phyloP scores from a whole-genome alignment of 2,888 invertebrate genomes.

The Hypsopygia costalis region DNA sequence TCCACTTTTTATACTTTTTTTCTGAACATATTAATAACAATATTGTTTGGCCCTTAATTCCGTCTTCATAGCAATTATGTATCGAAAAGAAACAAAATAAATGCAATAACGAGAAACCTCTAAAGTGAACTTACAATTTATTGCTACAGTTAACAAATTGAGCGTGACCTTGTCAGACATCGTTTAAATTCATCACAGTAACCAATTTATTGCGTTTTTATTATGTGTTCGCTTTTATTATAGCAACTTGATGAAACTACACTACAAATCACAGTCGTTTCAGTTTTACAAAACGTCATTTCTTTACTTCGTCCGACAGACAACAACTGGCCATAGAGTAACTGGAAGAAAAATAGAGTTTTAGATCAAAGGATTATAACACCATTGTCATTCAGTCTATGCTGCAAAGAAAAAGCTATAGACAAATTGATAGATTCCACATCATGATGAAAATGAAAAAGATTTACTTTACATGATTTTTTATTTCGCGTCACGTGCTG shows the following conservation, averaged over 20 bases:
- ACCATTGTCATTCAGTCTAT: too few relatives aligned
- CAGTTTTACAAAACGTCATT: conserved; percentile 43
- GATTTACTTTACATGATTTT: too few relatives aligned
- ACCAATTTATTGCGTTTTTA: conserved; percentile 32
- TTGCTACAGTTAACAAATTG: conserved; percentile 35
- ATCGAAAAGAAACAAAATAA: conserved; percentile 25
- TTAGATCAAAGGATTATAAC: too few relatives aligned
- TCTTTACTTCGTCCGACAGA: conserved; percentile 14
- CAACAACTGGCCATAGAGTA: conserved; percentile 31
- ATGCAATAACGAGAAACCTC: conserved; percentile 49
- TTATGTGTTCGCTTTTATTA: conserved; percentile 13
- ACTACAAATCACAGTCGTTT: conserved; percentile 13
- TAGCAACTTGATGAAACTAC: conserved; percentile 9
- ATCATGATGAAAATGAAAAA: too few relatives aligned
- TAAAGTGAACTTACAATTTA: conserved; percentile 56
- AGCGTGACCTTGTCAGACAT: conserved; percentile 31
- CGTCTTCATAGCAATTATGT: too few relatives aligned
- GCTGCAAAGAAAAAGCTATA: too few relatives aligned
- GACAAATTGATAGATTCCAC: too few relatives aligned
- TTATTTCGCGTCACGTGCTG: too few relatives aligned
- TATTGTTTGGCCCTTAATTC: too few relatives aligned
- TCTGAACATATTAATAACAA: conserved; percentile 1
- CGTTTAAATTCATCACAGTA: conserved; percentile 23
- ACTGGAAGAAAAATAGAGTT: too few relatives aligned
- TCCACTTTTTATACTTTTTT: conserved; percentile 1